Evolutionary conservation across 2,113 vertebrate genomes (phyloP), one percentile per base, ranked within the genome.

Genomic region (Pantherophis guttatus): DNA sequence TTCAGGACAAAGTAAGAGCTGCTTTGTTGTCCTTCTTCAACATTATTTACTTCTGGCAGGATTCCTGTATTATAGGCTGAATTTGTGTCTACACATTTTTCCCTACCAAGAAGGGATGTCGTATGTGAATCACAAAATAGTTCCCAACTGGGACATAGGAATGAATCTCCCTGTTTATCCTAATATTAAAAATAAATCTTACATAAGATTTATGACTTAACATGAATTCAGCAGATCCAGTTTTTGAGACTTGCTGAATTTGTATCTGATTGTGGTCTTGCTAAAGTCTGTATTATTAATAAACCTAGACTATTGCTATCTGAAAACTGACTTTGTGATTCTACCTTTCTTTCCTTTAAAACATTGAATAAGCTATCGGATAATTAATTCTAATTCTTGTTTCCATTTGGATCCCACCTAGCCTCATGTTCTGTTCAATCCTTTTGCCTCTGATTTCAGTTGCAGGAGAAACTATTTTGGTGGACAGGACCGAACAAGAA

Each of bases 381-480:
- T 57, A 52, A 52, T 21, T 52, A 44, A 50, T 44, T 21, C 19
- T 26, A 81, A 44, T 21, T 87, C 50, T 87, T 87, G 50, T 50
- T 81, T 92, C 57, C 11, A 54, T n/a, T 70, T 88, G 86, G 4
- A 75, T 39, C 24, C 33, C 15, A 75, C 15, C 57, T 33, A 55
- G 3, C 21, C 23, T 53, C 55, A 29, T 13, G 39, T 53, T 93
- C 65, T 39, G 0, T 10, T 9, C 85, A 94, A 91, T 1, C 75
- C 75, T 53, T 59, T 81, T 39, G 17, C 70, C 90, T 93, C 92
- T 90, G 57, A 85, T 97, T 95, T 93, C 95, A 99, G 99, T 97
- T 94, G 98, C 98, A 57, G 98, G 98, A 70, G 98, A 99, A 95
- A 99, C 99, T 29, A 98, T 99, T 95, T 96, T 99, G 0, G 98